Evolutionary conservation across 2,888 invertebrate species (phyloP).

Genomic region (Drosophila parthenogenetica): DNA sequence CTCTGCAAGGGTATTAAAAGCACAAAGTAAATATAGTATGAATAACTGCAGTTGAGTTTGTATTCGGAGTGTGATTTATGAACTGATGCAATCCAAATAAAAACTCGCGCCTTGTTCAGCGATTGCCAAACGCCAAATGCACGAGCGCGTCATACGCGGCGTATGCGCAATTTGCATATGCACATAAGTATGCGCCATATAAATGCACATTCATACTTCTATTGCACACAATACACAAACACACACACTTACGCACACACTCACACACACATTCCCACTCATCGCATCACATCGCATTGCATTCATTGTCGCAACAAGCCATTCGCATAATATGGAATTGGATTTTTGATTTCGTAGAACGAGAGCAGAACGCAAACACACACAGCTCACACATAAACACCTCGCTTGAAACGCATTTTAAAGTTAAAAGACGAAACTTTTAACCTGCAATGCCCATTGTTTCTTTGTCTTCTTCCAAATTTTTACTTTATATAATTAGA

Average conservation of each 20-base stretch:
- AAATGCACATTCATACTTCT: conserved; percentile 7
- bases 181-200: conserved; percentile 1
- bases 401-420: conserved; percentile 42
- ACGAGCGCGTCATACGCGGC: conserved; percentile 25
- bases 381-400: conserved; percentile 34
- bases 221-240: not conserved
- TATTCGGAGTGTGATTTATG: conserved; percentile 36
- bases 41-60: conserved; percentile 21
- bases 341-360: conserved; percentile 43
- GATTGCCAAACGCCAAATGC: conserved; percentile 34
- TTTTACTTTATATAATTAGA: too few species aligned
- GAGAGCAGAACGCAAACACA: not conserved
- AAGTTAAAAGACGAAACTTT: conserved; percentile 36
- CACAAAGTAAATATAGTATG: conserved; percentile 21
- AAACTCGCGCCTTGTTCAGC: conserved; percentile 6
- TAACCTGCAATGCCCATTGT: conserved; percentile 13
- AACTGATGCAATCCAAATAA: conserved; percentile 27
- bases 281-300: not conserved
- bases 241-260: conserved; percentile 2
- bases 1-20: too few species aligned
- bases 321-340: conserved; percentile 46
- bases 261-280: conserved; percentile 3
- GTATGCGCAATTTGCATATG: conserved; percentile 50
- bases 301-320: conserved; percentile 11
- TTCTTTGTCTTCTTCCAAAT: too few species aligned